A percentile compares a stretch with the other conserved stretches of the same genome.
These are phyloP conservation scores for Leptinotarsa rubiginosa DNA, from an alignment of 2,888 invertebrate species.

Conservation along the genomic window DNA sequence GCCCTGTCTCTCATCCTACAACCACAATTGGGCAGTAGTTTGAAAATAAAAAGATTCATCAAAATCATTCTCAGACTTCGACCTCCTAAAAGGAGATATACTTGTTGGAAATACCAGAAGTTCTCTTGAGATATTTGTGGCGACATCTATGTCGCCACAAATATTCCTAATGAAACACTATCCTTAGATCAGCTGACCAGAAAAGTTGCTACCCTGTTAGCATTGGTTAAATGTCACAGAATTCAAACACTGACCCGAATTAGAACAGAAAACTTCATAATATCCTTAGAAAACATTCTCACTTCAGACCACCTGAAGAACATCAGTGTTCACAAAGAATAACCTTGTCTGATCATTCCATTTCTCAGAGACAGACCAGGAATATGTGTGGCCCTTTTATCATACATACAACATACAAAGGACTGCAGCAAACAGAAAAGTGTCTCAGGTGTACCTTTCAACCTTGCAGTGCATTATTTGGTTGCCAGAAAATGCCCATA, in stretches of 20 bases:
- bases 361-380: not conserved
- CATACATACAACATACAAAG: not conserved
- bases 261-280: not conserved
- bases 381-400: not conserved
- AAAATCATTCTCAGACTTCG: not conserved
- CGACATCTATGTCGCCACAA: too few relatives aligned
- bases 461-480: too few relatives aligned
- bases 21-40: not conserved
- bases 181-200: not conserved
- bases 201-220: not conserved
- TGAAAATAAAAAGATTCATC: not conserved
- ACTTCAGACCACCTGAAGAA: constrained; percentile 7
- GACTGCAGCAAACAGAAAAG: not conserved
- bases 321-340: not conserved
- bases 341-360: not conserved
- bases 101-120: too few relatives aligned
- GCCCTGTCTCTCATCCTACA: not conserved
- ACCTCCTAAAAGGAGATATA: not conserved
- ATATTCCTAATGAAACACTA: constrained; percentile 3
- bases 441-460: not conserved
- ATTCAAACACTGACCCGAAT: not conserved
- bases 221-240: not conserved
- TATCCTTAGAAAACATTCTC: constrained; percentile 4
- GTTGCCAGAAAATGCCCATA: too few relatives aligned
- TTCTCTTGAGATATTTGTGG: too few relatives aligned